Conservation (phyloP, 2,113 vertebrate genomes). For the Aptenodytes forsteri region DNA sequence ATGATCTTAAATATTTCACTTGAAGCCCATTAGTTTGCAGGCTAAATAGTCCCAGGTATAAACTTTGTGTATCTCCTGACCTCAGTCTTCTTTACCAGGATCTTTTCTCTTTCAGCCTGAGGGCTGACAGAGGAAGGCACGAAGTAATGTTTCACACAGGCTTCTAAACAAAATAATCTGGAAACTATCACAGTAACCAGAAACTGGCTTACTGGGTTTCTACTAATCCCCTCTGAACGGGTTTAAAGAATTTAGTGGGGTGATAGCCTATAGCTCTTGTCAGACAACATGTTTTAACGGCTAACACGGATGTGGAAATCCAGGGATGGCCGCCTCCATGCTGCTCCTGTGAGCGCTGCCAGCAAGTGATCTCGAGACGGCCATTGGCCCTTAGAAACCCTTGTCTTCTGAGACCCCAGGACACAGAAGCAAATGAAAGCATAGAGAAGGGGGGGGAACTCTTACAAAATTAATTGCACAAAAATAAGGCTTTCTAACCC, state of each 20-base stretch:
- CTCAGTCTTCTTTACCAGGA: neutral
- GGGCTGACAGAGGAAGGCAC: neutral
- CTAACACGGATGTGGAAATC: neutral
- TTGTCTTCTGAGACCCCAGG: neutral
- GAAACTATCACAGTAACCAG: neutral
- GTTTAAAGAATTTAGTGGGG: neutral
- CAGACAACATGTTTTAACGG: neutral
- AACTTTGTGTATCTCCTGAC: neutral
- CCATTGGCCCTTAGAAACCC: neutral
- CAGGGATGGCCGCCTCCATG: neutral
- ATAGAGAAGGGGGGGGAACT: neutral
- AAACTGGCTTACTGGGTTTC: neutral
- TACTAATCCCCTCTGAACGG: neutral
- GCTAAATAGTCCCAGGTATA: neutral
- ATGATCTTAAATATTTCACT: neutral
- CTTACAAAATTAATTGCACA: neutral
- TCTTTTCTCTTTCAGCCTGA: neutral
- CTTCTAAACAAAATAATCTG: constrained; percentile 5
- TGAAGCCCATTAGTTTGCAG: neutral
- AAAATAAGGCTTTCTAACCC: neutral
- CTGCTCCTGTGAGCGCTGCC: neutral
- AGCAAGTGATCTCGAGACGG: neutral
- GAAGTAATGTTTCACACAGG: neutral
- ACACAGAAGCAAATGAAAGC: neutral
- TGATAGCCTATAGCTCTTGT: neutral